Evolutionary conservation across 2,888 invertebrate species (phyloP).

Genomic region (Kryphioiulus occultus): DNA sequence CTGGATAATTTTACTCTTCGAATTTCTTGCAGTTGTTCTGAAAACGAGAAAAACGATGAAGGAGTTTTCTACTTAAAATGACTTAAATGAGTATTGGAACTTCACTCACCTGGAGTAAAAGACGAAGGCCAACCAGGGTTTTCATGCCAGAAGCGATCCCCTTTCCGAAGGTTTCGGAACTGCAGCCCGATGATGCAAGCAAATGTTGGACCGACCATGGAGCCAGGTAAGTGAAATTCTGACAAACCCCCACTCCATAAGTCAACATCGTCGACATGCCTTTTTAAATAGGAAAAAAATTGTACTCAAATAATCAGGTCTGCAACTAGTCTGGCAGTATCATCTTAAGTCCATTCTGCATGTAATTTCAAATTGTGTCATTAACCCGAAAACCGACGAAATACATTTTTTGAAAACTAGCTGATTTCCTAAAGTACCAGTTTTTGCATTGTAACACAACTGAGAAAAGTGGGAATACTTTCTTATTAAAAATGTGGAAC

Average conservation of each 20-base stretch:
- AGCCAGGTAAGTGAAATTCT: slow-evolving; percentile 58
- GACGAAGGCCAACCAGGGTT: slow-evolving; percentile 54
- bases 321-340: no score
- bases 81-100: background rate
- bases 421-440: no score
- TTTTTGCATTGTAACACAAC: no score
- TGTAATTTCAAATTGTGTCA: no score
- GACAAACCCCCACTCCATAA: slow-evolving; percentile 59
- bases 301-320: background rate
- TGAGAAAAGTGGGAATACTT: no score
- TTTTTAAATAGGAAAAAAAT: background rate
- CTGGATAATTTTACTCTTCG: slow-evolving; percentile 54
- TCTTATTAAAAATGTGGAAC: no score
- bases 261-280: slow-evolving; percentile 56
- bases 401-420: no score
- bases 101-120: slow-evolving; percentile 55
- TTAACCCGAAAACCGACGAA: no score
- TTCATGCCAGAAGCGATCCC: slow-evolving; percentile 55
- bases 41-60: background rate
- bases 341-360: background rate
- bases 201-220: slow-evolving; percentile 60
- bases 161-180: slow-evolving; percentile 58
- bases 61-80: background rate
- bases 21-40: slow-evolving; percentile 55
- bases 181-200: slow-evolving; percentile 59